Conservation (phyloP, 1,140 invertebrate genomes). For the Drosophila seguyi region DNA sequence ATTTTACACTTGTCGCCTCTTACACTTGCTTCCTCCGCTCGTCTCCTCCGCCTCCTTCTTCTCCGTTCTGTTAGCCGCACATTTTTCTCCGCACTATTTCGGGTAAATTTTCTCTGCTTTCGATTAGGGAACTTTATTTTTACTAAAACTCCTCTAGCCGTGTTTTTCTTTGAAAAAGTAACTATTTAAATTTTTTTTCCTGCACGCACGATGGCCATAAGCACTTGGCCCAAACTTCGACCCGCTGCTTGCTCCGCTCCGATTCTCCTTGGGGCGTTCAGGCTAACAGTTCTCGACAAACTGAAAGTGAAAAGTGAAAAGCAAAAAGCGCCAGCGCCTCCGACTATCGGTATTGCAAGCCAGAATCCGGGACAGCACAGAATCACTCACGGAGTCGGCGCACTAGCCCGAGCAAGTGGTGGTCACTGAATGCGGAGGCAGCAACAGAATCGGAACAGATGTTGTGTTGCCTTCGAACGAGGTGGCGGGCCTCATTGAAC, state of each 20-base stretch:
- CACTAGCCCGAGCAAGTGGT: constrained; percentile 65
- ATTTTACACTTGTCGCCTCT: constrained; percentile 52
- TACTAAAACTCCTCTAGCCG: constrained; percentile 17
- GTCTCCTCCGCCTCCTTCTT: constrained; percentile 43
- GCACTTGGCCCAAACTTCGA: constrained; percentile 40
- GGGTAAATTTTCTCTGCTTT: constrained; percentile 44
- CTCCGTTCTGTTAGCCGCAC: constrained; percentile 65
- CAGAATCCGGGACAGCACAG: constrained; percentile 66
- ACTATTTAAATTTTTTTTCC: constrained; percentile 19
- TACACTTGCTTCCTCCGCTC: constrained; percentile 28
- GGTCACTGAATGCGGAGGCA: constrained; percentile 51
- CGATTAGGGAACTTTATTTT: constrained; percentile 34
- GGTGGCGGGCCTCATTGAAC: constrained; percentile 21
- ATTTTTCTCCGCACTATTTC: constrained; percentile 66
- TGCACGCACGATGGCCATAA: constrained; percentile 64
- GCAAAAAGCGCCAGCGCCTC: constrained; percentile 61
- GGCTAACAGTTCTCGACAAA: constrained; percentile 77
- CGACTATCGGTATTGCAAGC: constrained; percentile 25
- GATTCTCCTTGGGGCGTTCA: constrained; percentile 54
- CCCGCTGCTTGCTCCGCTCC: constrained; percentile 39
- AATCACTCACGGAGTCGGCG: constrained; percentile 58
- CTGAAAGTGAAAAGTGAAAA: constrained; percentile 75
- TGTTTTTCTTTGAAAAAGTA: constrained; percentile 20
- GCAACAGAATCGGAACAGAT: constrained; percentile 47
- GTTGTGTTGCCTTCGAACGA: constrained; percentile 47